phyloP scores from a whole-genome alignment of 1,140 invertebrate species.

The Globodera ellingtonae region DNA sequence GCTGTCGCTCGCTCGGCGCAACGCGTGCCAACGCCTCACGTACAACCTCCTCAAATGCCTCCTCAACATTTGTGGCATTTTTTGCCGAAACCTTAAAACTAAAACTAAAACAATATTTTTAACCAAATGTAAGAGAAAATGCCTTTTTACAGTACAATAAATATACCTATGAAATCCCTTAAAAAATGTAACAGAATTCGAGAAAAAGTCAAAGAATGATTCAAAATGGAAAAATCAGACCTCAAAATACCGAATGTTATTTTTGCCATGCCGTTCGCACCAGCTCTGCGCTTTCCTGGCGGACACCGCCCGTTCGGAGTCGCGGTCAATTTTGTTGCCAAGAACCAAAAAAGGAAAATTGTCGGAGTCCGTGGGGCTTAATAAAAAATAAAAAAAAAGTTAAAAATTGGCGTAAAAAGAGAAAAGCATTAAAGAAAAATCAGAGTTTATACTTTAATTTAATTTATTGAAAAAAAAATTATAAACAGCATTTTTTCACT shows the following conservation, averaged over 20 bases:
- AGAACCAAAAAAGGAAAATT: constrained; percentile 98
- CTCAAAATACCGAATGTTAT: constrained; percentile 81
- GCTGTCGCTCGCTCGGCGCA: constrained; percentile 37
- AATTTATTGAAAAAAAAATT: too few species aligned
- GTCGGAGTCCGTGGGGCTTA: constrained; percentile 89
- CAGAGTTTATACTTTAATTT: neutral
- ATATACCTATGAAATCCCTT: constrained; percentile 65
- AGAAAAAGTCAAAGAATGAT: neutral
- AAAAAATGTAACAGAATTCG: neutral
- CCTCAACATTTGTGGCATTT: constrained; percentile 53
- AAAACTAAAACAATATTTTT: neutral
- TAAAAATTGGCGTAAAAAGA: neutral
- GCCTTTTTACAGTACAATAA: neutral
- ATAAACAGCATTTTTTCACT: too few species aligned
- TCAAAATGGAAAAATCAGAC: neutral
- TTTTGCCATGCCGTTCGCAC: constrained; percentile 84
- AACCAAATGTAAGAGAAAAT: too few species aligned
- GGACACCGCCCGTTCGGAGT: constrained; percentile 83
- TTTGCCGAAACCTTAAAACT: constrained; percentile 70
- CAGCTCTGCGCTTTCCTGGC: constrained; percentile 92
- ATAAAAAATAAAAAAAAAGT: constrained; percentile 74
- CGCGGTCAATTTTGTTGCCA: constrained; percentile 98
- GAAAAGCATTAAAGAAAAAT: too few species aligned
- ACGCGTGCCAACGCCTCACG: constrained; percentile 48
- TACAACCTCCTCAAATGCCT: constrained; percentile 46